Conservation (phyloP, 2,113 vertebrate genomes). For the Hydrolagus affinis region DNA sequence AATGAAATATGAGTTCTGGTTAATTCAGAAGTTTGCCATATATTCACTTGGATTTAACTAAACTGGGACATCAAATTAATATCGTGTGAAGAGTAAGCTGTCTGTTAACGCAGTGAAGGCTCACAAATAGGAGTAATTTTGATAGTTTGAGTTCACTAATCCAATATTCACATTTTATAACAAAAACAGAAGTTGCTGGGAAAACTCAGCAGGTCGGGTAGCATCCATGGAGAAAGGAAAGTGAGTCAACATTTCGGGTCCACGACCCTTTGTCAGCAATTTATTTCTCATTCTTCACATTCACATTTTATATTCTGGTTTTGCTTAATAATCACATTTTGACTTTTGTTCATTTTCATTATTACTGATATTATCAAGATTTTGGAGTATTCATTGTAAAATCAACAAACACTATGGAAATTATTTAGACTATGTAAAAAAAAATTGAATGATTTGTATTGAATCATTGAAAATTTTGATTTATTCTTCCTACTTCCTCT, state of each 20-base stretch:
- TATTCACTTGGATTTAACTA: not conserved
- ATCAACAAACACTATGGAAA: not conserved
- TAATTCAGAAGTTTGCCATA: not conserved
- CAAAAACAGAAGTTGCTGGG: too few species aligned
- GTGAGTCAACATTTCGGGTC: too few species aligned
- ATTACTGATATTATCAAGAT: not conserved
- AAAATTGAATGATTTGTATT: too few species aligned
- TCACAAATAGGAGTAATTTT: not conserved
- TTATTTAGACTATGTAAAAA: not conserved
- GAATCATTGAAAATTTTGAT: too few species aligned
- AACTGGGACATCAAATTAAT: not conserved
- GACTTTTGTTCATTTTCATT: not conserved
- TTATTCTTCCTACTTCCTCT: too few species aligned
- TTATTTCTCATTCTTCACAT: too few species aligned
- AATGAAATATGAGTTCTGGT: not conserved
- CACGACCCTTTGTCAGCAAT: too few species aligned
- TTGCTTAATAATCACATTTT: not conserved
- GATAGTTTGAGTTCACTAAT: not conserved
- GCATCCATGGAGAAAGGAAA: too few species aligned
- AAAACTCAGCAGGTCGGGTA: too few species aligned
- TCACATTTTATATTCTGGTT: not conserved
- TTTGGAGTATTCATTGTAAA: not conserved
- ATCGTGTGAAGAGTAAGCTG: not conserved
- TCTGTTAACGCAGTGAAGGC: not conserved
- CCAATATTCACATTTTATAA: not conserved